phyloP scores from a whole-genome alignment of 1,140 invertebrate species.

The Aphelenchoides besseyi region DNA sequence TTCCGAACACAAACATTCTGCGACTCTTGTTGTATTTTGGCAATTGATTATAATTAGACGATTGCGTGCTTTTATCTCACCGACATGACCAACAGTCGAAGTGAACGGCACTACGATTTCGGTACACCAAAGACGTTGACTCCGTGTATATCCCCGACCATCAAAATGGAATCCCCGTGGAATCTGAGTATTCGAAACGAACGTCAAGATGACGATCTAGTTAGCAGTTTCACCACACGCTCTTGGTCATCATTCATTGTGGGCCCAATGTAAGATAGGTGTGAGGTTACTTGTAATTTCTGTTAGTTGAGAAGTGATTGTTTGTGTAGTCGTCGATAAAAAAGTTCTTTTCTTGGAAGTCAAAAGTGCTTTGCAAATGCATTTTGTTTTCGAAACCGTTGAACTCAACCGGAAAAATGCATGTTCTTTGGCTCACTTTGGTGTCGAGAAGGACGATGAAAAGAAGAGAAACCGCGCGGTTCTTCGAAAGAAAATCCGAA shows the following conservation, averaged over 20 bases:
- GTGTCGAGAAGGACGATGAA: neutral
- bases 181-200: neutral
- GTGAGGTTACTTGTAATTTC: neutral
- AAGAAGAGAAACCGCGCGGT: too few relatives aligned
- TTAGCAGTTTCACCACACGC: neutral
- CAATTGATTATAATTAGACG: neutral
- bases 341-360: too few relatives aligned
- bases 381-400: too few relatives aligned
- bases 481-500: too few relatives aligned
- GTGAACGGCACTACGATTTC: neutral
- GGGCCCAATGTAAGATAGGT: neutral
- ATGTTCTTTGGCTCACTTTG: neutral
- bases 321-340: neutral
- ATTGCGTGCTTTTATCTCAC: neutral
- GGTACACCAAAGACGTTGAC: neutral
- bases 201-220: neutral
- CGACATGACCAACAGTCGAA: neutral
- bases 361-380: too few relatives aligned
- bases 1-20: too few relatives aligned
- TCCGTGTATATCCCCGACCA: neutral
- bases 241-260: neutral
- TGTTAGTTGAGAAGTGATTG: neutral
- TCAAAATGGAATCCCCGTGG: neutral
- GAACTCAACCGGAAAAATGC: too few relatives aligned
- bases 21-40: too few relatives aligned